phyloP scores from a whole-genome alignment of 2,888 invertebrate species.

The Embidobia sp. region DNA sequence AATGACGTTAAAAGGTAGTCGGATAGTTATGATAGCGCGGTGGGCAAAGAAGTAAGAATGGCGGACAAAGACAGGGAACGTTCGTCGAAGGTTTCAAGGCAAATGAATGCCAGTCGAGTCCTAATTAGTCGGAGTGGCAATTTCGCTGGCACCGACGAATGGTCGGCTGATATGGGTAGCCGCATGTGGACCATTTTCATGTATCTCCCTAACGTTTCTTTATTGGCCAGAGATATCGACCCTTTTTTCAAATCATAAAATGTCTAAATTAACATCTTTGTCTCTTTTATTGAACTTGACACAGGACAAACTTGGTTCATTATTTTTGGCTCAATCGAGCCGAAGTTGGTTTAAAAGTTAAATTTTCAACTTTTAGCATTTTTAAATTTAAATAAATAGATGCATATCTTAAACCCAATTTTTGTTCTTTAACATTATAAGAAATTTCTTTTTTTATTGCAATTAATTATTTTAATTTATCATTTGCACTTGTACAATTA shows the following conservation, averaged over 20 bases:
- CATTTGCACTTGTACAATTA: background rate
- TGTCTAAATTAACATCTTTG: slow-evolving; percentile 4
- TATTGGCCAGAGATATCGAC: slow-evolving; percentile 36
- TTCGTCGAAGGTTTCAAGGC: slow-evolving; percentile 49
- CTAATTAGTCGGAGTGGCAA: slow-evolving; percentile 75
- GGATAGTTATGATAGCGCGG: slow-evolving; percentile 42
- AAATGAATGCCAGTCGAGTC: slow-evolving; percentile 74
- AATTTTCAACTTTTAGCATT: too few species aligned
- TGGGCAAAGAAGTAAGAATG: slow-evolving; percentile 16
- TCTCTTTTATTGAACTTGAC: slow-evolving; percentile 13
- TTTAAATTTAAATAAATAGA: too few species aligned
- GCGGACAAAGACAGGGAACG: too few species aligned
- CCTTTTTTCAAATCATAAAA: slow-evolving; percentile 28
- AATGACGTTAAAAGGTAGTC: slow-evolving; percentile 43
- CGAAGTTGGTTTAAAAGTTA: slow-evolving; percentile 1
- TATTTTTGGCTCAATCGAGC: slow-evolving; percentile 2
- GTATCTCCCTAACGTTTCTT: slow-evolving; percentile 27
- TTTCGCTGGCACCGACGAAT: slow-evolving; percentile 39
- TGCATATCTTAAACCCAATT: too few species aligned
- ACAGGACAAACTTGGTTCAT: too few species aligned
- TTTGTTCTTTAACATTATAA: too few species aligned
- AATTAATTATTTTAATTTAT: too few species aligned
- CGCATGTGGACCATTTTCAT: slow-evolving; percentile 12
- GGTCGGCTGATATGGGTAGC: background rate
- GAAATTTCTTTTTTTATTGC: too few species aligned